These are phyloP conservation scores for Planiliza haematocheilus DNA, from an alignment of 2,113 vertebrate species.

Conservation along the genomic window DNA sequence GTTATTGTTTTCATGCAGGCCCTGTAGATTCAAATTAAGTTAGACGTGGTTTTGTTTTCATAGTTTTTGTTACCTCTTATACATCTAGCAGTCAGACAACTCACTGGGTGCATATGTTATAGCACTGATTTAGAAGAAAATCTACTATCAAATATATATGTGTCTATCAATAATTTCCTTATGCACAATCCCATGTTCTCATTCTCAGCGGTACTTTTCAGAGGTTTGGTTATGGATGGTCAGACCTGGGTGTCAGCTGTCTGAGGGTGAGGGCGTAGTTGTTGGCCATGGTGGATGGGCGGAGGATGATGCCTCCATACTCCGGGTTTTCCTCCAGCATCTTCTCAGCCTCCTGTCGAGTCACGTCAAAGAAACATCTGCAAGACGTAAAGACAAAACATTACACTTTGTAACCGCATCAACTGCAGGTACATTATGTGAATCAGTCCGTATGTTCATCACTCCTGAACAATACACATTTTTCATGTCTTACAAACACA, in stretches of 20 bases:
- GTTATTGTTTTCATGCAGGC: not conserved
- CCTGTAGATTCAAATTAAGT: no score
- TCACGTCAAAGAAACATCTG: conserved; percentile 77
- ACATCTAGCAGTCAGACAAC: no score
- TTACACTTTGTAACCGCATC: not conserved
- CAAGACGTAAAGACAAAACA: not conserved
- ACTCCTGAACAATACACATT: no score
- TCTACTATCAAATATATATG: no score
- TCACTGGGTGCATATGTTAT: no score
- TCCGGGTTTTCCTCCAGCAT: conserved; percentile 72
- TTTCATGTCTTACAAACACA: not conserved
- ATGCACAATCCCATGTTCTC: not conserved
- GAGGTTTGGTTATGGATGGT: not conserved
- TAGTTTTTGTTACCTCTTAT: no score
- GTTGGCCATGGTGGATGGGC: conserved; percentile 66
- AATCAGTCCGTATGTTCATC: no score
- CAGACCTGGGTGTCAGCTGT: conserved; percentile 58
- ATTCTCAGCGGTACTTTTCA: not conserved
- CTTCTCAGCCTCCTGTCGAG: conserved; percentile 70
- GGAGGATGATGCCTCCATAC: conserved; percentile 75
- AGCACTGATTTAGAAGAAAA: no score
- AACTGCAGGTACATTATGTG: not conserved
- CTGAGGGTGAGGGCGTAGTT: conserved; percentile 75
- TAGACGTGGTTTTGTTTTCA: no score
- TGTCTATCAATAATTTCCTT: not conserved